These are phyloP conservation scores for Meriones unguiculatus DNA, from an alignment of 2,113 vertebrate genomes.

Conservation along the genomic window DNA sequence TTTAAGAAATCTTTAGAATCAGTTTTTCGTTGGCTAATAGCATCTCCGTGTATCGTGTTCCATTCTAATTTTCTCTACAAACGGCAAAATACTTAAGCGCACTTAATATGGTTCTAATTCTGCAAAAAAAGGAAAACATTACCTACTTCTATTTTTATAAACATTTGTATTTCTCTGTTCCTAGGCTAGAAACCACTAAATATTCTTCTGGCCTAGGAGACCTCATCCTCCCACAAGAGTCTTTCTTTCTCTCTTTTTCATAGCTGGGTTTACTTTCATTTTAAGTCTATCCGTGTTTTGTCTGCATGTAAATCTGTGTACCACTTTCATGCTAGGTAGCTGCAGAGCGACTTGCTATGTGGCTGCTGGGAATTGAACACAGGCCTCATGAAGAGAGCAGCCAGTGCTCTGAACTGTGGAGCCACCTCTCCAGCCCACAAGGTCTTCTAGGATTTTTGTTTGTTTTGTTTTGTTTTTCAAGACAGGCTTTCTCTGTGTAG, in stretches of 20 bases:
- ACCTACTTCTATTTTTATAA: background rate
- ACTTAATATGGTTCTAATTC: background rate
- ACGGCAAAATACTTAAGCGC: slow-evolving; percentile 19
- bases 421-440: background rate
- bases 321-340: background rate
- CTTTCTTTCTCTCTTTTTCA: background rate
- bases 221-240: background rate
- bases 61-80: slow-evolving; percentile 19
- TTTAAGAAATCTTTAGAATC: slow-evolving; percentile 53
- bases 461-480: too few relatives aligned
- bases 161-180: background rate
- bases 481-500: too few relatives aligned
- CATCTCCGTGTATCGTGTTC: background rate
- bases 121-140: background rate
- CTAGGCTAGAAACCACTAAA: background rate
- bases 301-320: background rate
- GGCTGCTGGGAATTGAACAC: background rate
- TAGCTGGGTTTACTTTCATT: background rate
- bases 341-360: background rate
- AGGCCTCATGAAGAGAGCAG: background rate
- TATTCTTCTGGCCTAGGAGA: background rate
- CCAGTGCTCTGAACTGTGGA: background rate
- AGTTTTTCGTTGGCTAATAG: background rate
- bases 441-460: too few relatives aligned
- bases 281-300: background rate